Evolutionary conservation across 2,888 invertebrate species (phyloP), one percentile per base, ranked within the genome.

Genomic region (Hydrotaea diabolus): DNA sequence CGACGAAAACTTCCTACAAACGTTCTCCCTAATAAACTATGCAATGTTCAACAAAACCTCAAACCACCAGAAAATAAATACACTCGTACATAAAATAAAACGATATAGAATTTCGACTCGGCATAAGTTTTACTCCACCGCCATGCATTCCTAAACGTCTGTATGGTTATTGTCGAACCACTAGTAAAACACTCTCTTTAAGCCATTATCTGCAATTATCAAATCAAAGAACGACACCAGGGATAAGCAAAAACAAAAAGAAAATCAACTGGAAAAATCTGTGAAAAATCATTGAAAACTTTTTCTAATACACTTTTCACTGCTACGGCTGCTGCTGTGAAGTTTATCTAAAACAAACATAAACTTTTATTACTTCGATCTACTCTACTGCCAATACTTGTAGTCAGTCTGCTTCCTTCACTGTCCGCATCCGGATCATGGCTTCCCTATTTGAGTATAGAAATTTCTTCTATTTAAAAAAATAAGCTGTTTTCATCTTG

Each of bases 281-380:
- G 2, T 43, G 66, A 46, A 46, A 69, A 23, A 46, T 46, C 23
- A 23, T 59, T 13, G 23, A 21, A 69, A 46, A 66, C 39, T 31
- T 36, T 66, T 5, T n/a, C 43, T 36, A 19, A 26, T 62, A 62
- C 23, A 26, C 26, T 62, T 39, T 69, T 13, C 23, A 46, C 69
- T 36, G 19, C n/a, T n/a, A 31, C 8, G 3, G 11, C 26, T 26
- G 59, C 11, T 2, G 11, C 19, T 15, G 13, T 17, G 23, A 69
- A 69, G 69, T 69, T 69, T 69, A 69, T 69, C 69, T 69, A 69
- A 46, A 69, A 69, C 23, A 69, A 69, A 69, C 69, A 69, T 69
- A 46, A 69, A 69, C 69, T 69, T 46, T 69, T 69, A 69, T 69
- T 69, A 69, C 69, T 43, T 43, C n/a, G n/a, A n/a, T n/a, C n/a